These are phyloP conservation scores for Pyxicephalus adspersus DNA, from an alignment of 2,113 vertebrate species.

Conservation along the genomic window DNA sequence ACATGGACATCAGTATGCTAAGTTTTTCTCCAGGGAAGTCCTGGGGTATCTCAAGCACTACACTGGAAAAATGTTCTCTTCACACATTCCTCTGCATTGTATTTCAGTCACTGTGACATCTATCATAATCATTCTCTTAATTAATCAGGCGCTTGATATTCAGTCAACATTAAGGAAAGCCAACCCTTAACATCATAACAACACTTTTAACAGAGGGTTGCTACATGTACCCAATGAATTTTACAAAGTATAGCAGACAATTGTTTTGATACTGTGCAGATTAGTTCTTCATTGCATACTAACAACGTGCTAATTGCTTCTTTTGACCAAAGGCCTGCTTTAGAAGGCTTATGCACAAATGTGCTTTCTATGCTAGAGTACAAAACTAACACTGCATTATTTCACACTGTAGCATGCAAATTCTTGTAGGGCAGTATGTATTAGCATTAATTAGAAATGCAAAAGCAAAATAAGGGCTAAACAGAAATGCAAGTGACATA, in stretches of 20 bases:
- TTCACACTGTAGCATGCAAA: conserved; percentile 77
- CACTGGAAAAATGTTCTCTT: conserved; percentile 13
- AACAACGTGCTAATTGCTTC: conserved; percentile 82
- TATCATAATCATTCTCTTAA: conserved; percentile 37
- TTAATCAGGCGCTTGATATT: conserved; percentile 62
- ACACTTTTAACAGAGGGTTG: conserved; percentile 36
- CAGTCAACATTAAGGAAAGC: conserved; percentile 57
- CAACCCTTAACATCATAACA: conserved; percentile 54
- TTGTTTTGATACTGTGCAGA: conserved; percentile 75
- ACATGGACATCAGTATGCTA: too few species aligned
- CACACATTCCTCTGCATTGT: conserved; percentile 42
- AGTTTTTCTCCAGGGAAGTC: background rate
- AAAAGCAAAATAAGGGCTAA: conserved; percentile 53
- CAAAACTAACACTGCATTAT: conserved; percentile 78
- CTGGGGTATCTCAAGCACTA: conserved; percentile 12
- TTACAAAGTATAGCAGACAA: conserved; percentile 70
- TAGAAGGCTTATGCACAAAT: conserved; percentile 75
- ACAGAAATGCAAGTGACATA: conserved; percentile 60
- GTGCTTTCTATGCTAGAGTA: conserved; percentile 73
- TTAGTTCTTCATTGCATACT: conserved; percentile 80
- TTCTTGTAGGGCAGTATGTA: conserved; percentile 75
- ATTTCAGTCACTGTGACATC: background rate
- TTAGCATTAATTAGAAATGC: conserved; percentile 73
- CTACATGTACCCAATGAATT: conserved; percentile 60
- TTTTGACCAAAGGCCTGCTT: conserved; percentile 79